phyloP scores from a whole-genome alignment of 1,140 invertebrate genomes.

The Reticulitermes speratus region DNA sequence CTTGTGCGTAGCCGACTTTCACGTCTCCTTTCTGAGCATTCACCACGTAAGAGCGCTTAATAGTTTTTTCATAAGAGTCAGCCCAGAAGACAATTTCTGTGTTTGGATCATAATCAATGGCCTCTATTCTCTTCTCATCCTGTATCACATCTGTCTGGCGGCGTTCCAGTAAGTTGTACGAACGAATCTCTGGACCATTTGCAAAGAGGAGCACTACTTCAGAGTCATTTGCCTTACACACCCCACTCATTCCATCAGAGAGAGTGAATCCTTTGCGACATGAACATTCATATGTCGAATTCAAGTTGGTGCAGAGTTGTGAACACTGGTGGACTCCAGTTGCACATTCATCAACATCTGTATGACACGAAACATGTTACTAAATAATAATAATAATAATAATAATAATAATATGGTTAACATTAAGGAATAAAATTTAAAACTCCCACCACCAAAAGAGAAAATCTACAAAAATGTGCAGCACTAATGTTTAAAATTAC shows the following conservation, averaged over 20 bases:
- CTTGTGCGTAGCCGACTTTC: slow-evolving; percentile 79
- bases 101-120: slow-evolving; percentile 82
- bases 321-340: slow-evolving; percentile 84
- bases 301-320: slow-evolving; percentile 89
- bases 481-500: too few relatives aligned
- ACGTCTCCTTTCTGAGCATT: slow-evolving; percentile 71
- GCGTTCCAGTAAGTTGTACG: slow-evolving; percentile 63
- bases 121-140: slow-evolving; percentile 82
- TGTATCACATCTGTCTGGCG: slow-evolving; percentile 74
- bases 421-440: too few relatives aligned
- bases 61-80: slow-evolving; percentile 83
- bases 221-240: slow-evolving; percentile 68
- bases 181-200: slow-evolving; percentile 84
- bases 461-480: too few relatives aligned
- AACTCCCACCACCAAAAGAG: too few relatives aligned
- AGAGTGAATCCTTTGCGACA: slow-evolving; percentile 81
- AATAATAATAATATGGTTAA: background rate
- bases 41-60: slow-evolving; percentile 89
- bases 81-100: slow-evolving; percentile 90
- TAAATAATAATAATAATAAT: background rate
- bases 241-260: slow-evolving; percentile 73
- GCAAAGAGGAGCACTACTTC: slow-evolving; percentile 59
- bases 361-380: background rate
- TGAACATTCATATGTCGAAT: slow-evolving; percentile 85
- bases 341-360: slow-evolving; percentile 88